Evolutionary conservation across 2,888 invertebrate species (phyloP), one percentile per base, ranked within the genome.

Genomic region (Fissipunctia ypsillon): DNA sequence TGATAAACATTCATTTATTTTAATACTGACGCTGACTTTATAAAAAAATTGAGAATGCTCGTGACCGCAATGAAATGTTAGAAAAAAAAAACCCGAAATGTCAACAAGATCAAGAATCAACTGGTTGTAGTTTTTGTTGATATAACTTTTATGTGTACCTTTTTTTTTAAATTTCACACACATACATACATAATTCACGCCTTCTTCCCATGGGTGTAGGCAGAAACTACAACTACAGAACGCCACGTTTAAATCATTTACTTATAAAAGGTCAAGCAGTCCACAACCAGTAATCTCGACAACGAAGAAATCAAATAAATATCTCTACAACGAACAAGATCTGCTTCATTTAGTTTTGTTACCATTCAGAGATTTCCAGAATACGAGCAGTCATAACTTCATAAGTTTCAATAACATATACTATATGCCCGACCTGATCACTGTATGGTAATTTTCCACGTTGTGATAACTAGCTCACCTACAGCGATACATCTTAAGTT

Each of bases 391-490:
- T 41, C 31, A 19, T 54, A 35, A 48, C 48, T 74, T 41, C 31
- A 19, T 54, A 35, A 48, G 60, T 74, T 38, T 16, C 14, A n/a
- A n/a, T n/a, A n/a, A n/a, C n/a, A n/a, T n/a, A 38, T 64, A 31
- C 1, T 5, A 16, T 14, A 45, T 35, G 43, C 19, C 31, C 45
- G 41, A 59, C 19, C 31, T 43, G 48, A 56, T 48, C 35, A 73
- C 38, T 52, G 16, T 31, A 22, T 19, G 43, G 77, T 75, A 65
- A 69, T 69, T 80, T 83, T 83, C 80, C 85, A 76, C 31, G 63
- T 72, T 67, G 56, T 59, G 69, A 74, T 79, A 81, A 68, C 69
- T 25, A 79, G 31, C 52, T 59, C 52, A 68, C 41, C 61, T 56
- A 76, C 41, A 45, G 25, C 31, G 56, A 64, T 60, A 52, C 66